A percentile compares a stretch with the other conserved stretches of the same genome.
Conservation (phyloP, 2,888 invertebrate genomes). For the Margaritifera margaritifera region DNA sequence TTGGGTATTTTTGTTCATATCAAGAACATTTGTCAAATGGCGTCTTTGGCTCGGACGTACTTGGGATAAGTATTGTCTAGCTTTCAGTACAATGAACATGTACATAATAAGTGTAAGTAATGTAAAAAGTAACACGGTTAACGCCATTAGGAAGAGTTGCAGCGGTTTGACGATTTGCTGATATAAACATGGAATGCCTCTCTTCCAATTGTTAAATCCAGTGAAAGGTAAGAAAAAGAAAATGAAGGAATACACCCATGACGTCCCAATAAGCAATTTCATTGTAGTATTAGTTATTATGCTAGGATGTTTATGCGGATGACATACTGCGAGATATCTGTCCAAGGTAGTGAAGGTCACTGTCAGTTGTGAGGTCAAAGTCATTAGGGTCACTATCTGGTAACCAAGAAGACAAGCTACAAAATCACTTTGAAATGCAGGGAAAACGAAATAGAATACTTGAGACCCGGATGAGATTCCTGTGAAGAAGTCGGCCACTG, state of each 20-base stretch:
- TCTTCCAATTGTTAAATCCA: conserved; percentile 25
- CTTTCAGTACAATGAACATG: conserved; percentile 25
- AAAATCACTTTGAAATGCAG: conserved; percentile 17
- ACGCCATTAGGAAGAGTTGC: conserved; percentile 18
- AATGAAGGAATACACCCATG: conserved; percentile 28
- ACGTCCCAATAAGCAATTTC: conserved; percentile 13
- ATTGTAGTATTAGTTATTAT: conserved; percentile 23
- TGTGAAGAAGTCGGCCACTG: conserved; percentile 37
- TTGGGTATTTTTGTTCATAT: neutral
- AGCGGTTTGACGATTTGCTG: conserved; percentile 16
- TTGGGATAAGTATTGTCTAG: conserved; percentile 22
- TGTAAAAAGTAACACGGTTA: conserved; percentile 26
- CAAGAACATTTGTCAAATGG: neutral
- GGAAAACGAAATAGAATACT: conserved; percentile 27
- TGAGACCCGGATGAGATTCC: conserved; percentile 30
- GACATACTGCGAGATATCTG: conserved; percentile 37
- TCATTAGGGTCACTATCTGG: conserved; percentile 32
- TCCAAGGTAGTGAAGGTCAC: conserved; percentile 41
- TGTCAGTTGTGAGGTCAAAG: conserved; percentile 35
- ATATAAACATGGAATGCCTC: conserved; percentile 17
- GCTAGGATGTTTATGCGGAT: conserved; percentile 22
- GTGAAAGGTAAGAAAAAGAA: conserved; percentile 20
- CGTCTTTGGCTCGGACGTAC: conserved; percentile 10
- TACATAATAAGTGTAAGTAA: conserved; percentile 32
- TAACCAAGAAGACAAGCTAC: conserved; percentile 33